These are phyloP conservation scores for Glossophaga mutica DNA, from an alignment of 2,797 vertebrate genomes.

Conservation along the genomic window DNA sequence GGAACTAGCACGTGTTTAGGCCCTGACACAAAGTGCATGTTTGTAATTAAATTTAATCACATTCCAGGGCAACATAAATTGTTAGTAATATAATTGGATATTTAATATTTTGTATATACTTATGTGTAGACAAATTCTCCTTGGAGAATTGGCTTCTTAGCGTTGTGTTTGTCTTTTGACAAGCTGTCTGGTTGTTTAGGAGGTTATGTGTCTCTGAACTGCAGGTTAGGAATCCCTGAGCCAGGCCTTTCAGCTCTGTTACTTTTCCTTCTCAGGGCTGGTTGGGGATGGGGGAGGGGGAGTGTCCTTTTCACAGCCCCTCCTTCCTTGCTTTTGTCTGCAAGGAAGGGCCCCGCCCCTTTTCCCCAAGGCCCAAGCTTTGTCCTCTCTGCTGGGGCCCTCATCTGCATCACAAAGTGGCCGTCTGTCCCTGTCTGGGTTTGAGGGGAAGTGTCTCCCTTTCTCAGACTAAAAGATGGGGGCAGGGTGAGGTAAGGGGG, in stretches of 20 bases:
- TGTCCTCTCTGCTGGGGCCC: conserved; percentile 81
- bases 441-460: conserved; percentile 74
- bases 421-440: conserved; percentile 77
- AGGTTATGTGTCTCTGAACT: conserved; percentile 35
- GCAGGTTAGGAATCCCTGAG: conserved; percentile 32
- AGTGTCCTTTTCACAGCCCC: conserved; percentile 72
- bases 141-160: conserved; percentile 13
- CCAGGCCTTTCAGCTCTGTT: conserved; percentile 35
- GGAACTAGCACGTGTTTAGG: not conserved
- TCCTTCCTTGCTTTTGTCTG: conserved; percentile 73
- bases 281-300: conserved; percentile 64
- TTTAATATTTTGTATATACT: conserved; percentile 46
- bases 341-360: conserved; percentile 62
- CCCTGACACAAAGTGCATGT: not conserved
- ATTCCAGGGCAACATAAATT: conserved; percentile 33
- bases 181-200: not conserved
- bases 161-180: conserved; percentile 31
- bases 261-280: conserved; percentile 61
- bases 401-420: conserved; percentile 98
- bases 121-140: not conserved
- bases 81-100: conserved; percentile 14
- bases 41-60: conserved; percentile 33
- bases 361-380: conserved; percentile 72
- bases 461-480: conserved; percentile 72
- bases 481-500: conserved; percentile 35